Evolutionary conservation across 2,888 invertebrate species (phyloP), one percentile per base, ranked within the genome.

Genomic region (Xestia rhomboidea): DNA sequence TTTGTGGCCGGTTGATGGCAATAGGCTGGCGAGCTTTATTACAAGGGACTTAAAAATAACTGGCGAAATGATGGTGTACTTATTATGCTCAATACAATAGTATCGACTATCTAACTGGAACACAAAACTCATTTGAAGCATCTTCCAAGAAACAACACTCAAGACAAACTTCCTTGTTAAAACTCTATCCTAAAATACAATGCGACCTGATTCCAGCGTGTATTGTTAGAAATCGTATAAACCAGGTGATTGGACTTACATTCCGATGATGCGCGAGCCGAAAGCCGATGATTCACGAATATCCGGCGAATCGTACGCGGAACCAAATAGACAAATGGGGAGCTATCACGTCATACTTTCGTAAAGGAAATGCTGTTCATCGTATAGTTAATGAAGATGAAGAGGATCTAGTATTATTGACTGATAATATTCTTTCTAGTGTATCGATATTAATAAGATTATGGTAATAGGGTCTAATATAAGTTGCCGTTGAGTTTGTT

Each of bases 211-310:
- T 82, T 88, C 63, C 38, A 77, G 41, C 18, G 73, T 69, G 60
- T 80, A 82, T 88, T 81, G 78, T 83, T 85, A 85, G 84, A 81
- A 81, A 82, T 68, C 73, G 68, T 68, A 71, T 60, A 73, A 73
- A 80, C 57, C 70, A 74, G 79, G 78, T 82, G 83, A 87, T 83
- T 83, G 79, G 78, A 77, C 77, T 76, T 67, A 73, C 80, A 88
- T 88, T 83, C 88, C 83, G 72, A 81, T 77, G 69, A 67, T 76
- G 49, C 64, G 60, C 51, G 41, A 72, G 77, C 46, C 74, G 85
- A 72, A 67, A 75, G 70, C 77, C 63, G 68, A 80, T 84, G 85
- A 89, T 85, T 89, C 89, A 89, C 79, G 70, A 83, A 81, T 79
- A 79, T 82, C 82, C 68, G 73, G 68, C 62, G 77, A 82, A 77